A percentile compares a stretch with the other conserved stretches of the same genome.
Conservation (phyloP, 1,140 invertebrate genomes). For the Arctopsyche grandis region DNA sequence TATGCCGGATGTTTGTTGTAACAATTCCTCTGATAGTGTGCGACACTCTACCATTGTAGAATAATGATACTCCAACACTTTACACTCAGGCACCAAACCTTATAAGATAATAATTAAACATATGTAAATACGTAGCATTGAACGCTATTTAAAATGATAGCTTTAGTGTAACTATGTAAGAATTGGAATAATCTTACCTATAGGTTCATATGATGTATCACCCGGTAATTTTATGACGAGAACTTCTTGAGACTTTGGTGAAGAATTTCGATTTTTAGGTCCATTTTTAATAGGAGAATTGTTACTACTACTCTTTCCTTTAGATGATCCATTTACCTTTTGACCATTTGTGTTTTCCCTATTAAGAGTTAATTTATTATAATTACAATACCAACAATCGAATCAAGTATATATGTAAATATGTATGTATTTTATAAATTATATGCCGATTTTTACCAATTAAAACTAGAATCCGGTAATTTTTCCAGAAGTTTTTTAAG, state of each 20-base stretch:
- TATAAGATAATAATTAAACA: not conserved
- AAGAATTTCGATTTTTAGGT: conserved; percentile 32
- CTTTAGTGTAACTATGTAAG: too few relatives aligned
- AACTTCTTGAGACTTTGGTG: conserved; percentile 57
- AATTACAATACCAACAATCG: not conserved
- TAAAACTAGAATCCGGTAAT: conserved; percentile 47
- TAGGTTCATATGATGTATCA: conserved; percentile 61
- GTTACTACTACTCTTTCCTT: conserved; percentile 41
- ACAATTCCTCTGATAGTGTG: conserved; percentile 24
- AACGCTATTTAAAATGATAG: not conserved
- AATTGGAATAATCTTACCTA: conserved; percentile 58
- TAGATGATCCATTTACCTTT: conserved; percentile 22
- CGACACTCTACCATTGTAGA: conserved; percentile 33
- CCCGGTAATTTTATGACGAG: conserved; percentile 62
- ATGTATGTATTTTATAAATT: not conserved
- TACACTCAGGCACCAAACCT: conserved; percentile 63
- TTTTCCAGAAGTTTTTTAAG: conserved; percentile 45
- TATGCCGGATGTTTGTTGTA: conserved; percentile 3
- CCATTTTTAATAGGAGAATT: conserved; percentile 35
- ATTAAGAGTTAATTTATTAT: conserved; percentile 8
- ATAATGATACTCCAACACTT: conserved; percentile 64
- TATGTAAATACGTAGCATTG: not conserved
- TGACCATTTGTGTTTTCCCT: conserved; percentile 39
- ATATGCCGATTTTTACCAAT: conserved; percentile 34
- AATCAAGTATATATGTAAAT: not conserved